Conservation (phyloP, 2,113 vertebrate species). For the Bettongia penicillata region DNA sequence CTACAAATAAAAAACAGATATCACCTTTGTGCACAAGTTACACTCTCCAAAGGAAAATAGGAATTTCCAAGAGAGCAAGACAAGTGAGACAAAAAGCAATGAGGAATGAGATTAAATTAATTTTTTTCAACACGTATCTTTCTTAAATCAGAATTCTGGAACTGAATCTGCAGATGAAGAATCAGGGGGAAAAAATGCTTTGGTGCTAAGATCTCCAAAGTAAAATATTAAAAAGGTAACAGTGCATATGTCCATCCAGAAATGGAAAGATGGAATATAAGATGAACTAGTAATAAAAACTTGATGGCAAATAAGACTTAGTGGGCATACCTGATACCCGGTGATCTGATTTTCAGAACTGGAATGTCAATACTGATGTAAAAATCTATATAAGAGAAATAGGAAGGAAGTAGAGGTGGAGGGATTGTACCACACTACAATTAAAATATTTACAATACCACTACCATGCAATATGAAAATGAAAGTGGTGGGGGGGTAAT, state of each 20-base stretch:
- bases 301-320: constrained; percentile 80
- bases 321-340: constrained; percentile 81
- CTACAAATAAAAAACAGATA: constrained; percentile 16
- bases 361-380: constrained; percentile 81
- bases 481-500: constrained; percentile 59
- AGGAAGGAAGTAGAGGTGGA: constrained; percentile 77
- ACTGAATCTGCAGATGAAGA: constrained; percentile 72
- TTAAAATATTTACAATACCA: constrained; percentile 73
- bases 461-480: constrained; percentile 67
- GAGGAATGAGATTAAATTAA: constrained; percentile 45
- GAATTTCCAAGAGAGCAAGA: constrained; percentile 25
- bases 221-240: constrained; percentile 75
- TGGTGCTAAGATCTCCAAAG: constrained; percentile 75
- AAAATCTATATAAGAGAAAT: constrained; percentile 82
- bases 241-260: constrained; percentile 70
- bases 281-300: constrained; percentile 78
- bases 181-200: constrained; percentile 72
- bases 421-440: constrained; percentile 76
- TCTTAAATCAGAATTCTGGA: constrained; percentile 54
- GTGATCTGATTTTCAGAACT: constrained; percentile 81
- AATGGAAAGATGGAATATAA: constrained; percentile 80
- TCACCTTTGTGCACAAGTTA: constrained; percentile 17
- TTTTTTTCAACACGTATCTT: constrained; percentile 43
- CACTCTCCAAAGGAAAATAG: constrained; percentile 33
- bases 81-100: constrained; percentile 66